Base-by-base conservation (phyloP, 35 echinoderm and acorn worm genomes). In the Lytechinus pictus region DNA sequence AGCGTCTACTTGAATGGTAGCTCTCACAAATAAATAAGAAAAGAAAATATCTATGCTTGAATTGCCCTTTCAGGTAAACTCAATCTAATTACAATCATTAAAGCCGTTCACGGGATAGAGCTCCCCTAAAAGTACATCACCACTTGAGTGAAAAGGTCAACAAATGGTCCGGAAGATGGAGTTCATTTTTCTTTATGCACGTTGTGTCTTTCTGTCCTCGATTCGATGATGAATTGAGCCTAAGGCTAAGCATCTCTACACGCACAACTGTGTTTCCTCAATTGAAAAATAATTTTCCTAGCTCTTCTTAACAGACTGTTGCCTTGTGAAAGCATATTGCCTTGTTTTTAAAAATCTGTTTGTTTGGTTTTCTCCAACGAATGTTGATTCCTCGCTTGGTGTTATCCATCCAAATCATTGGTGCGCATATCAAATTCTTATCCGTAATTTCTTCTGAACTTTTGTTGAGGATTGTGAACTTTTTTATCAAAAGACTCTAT, bases 1-100 rank as follows among this genome's bases (percentile, higher is more conserved):
- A 7, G 21, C 4, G 19, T 79, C 66, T 79, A 79, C 5, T 3
- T 5, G 66, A 8, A 79, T 24, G 66, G 66, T 79, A 16, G 66
- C 21, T 79, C 66, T 19, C 19, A 79, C 66, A 79, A 24, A 79
- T 24, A 79, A 79, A 79, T 79, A 79, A 79, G 66, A 79, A 79
- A 79, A 79, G 66, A 79, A 16, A 79, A 79, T 79, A 79, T 79
- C 66, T 79, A 14, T 79, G 66, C 66, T 79, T 79, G 66, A 79
- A 24, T 79, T 79, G 16, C 66, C 66, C 66, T 79, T n/a, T 79
- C 19, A 79, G 66, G 66, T 79, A 79, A 79, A 79, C 6, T 79
- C 66, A 79, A 79, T 79, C 66, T 79, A 79, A 79, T 79, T 79
- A 79, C 66, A n/a, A 79, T 79, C 66, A 79, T 79, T 79, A 79